Percentiles rank a stretch among this genome's conserved stretches.
phyloP scores from a whole-genome alignment of 2,797 vertebrate species.

The Gallinago solitaria region DNA sequence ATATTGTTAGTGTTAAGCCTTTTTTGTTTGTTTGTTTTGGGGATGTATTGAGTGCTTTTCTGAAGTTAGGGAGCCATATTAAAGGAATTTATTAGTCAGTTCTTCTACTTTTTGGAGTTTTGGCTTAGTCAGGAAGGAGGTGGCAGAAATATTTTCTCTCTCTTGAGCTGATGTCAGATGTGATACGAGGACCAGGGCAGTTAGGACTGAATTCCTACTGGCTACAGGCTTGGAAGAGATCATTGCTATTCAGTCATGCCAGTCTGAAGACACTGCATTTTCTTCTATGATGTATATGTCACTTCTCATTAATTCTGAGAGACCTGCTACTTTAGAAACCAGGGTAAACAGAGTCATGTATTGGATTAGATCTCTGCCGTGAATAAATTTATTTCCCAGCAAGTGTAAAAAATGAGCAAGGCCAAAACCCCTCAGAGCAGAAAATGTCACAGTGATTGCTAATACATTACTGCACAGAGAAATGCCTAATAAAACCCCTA shows the following conservation, averaged over 20 bases:
- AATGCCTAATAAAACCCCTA: slow-evolving; percentile 88
- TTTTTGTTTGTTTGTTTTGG: background rate
- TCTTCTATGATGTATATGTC: slow-evolving; percentile 77
- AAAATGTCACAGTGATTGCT: slow-evolving; percentile 89
- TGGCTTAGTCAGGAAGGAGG: background rate
- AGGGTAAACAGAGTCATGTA: slow-evolving; percentile 78
- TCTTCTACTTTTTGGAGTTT: background rate
- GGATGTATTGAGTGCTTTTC: background rate
- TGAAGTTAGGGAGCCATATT: background rate
- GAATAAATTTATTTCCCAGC: slow-evolving; percentile 83
- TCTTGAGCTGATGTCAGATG: background rate
- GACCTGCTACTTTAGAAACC: slow-evolving; percentile 74
- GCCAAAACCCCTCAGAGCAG: slow-evolving; percentile 82
- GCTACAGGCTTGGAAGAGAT: slow-evolving; percentile 38
- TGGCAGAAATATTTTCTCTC: background rate
- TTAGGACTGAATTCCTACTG: background rate
- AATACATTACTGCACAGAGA: slow-evolving; percentile 82
- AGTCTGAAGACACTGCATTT: slow-evolving; percentile 71
- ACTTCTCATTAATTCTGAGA: slow-evolving; percentile 81
- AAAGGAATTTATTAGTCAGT: background rate
- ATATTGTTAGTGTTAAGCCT: fast-evolving
- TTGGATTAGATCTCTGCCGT: slow-evolving; percentile 79
- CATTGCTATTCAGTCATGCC: slow-evolving; percentile 54
- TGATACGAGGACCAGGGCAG: background rate
- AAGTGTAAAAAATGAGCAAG: slow-evolving; percentile 77